Base-by-base conservation (phyloP, 1,140 invertebrate genomes). In the Drosophila trapezifrons region DNA sequence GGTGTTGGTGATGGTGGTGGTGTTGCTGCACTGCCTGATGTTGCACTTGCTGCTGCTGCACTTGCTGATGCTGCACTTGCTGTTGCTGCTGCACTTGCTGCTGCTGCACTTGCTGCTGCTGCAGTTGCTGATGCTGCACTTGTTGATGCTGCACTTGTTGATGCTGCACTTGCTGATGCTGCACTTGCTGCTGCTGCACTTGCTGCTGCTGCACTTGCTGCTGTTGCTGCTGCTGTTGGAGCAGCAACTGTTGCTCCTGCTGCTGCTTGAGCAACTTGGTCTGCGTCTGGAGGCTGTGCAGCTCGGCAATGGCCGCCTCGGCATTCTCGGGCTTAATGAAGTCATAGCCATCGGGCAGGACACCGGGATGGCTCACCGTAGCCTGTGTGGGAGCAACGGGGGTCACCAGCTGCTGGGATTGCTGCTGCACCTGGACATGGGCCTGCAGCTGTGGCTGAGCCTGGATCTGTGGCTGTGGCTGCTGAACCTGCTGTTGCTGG, bases 291-390 rank as follows among this genome's bases (percentile, higher is more conserved):
- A 89, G 65, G 25, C 80, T 90, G 52, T 90, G 87, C n/a, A 90
- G 66, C 63, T 90, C 87, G 8, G 87, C 87, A 64, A 90, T 90
- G 18, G 87, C 87, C n/a, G 79, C 87, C 66, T 90, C 89, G 13
- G 74, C 52, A 42, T 86, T 89, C 1, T 89, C 87, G 5, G 87
- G 87, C 25, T 90, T 90, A 22, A 22, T 71, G 32, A 90, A 90
- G 29, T 90, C 87, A 43, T 90, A 90, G 42, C 87, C 87, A 42
- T 89, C 89, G 32, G 87, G 87, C 58, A 90, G 45, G 4, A 56
- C 56, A 1, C 66, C 87, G 20, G 75, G 65, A 47, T 66, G 64
- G 10, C 40, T 52, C 17, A 72, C 37, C 17, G 74, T 71, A 6
- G 73, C 55, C 29, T 62, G 56, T 1, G 73, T 60, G 18, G 73